Base-by-base conservation (phyloP, 2,888 invertebrate genomes). In the Heliconius aoede region DNA sequence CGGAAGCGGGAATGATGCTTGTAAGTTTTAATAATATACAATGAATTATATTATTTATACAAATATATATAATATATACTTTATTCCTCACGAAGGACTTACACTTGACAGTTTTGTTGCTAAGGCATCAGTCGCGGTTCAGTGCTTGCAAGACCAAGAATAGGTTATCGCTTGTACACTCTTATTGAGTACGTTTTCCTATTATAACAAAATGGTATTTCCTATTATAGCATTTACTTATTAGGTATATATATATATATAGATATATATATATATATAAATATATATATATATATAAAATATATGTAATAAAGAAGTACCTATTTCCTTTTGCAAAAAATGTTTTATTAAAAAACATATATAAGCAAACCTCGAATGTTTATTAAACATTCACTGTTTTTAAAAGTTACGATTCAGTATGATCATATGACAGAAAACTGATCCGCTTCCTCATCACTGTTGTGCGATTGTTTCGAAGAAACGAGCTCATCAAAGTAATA, bases 301-400 rank as follows among this genome's bases (percentile, higher is more conserved):
- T n/a, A n/a, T n/a, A n/a, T n/a, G n/a, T n/a, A n/a, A n/a, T n/a
- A n/a, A n/a, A n/a, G n/a, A n/a, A n/a, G n/a, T n/a, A 30, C 11
- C 13, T 32, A 30, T 13, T 64, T 21, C 32, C n/a, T 55, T n/a
- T 21, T 51, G 9, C 51, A 51, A 8, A n/a, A 55, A 55, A n/a
- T 55, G n/a, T 55, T 26, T 67, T 28, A 64, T 11, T 4, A 36
- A 32, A 24, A 30, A 69, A 30, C 11, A 36, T 3, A 46, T 69
- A n/a, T 55, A n/a, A 68, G 13, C 51, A n/a, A 69, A 30, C 28
- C 28, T 24, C 4, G 13, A 69, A 28, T 89, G 88, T 91, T 91
- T 90, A 84, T 84, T 81, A 89, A 90, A 91, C 36, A 64, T 32
- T 32, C 88, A 90, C 72, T 76, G 83, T 90, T 89, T 89, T 82